phyloP scores from a whole-genome alignment of 2,113 vertebrate genomes.

The Brachypteracias leptosomus region DNA sequence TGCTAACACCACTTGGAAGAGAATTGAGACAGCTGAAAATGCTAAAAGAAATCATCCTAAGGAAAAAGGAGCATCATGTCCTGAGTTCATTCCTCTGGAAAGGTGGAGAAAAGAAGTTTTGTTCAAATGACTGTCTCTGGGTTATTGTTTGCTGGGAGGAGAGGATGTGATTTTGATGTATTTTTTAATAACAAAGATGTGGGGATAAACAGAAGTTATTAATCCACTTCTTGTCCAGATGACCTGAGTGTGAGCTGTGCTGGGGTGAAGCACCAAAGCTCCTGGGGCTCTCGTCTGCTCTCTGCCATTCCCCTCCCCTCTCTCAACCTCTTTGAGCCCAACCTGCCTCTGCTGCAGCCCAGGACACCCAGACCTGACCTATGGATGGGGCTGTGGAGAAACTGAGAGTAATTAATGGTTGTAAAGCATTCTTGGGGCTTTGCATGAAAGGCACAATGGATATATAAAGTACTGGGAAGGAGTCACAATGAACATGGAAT shows the following conservation, averaged over 20 bases:
- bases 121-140: neutral
- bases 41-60: neutral
- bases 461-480: neutral
- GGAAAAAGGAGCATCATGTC: neutral
- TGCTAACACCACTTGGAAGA: neutral
- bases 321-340: neutral
- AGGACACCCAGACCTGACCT: neutral
- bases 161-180: neutral
- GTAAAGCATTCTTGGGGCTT: neutral
- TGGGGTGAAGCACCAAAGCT: neutral
- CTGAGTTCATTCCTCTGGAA: neutral
- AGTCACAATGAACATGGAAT: too few species aligned
- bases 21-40: neutral
- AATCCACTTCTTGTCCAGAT: neutral
- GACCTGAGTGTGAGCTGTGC: neutral
- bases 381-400: neutral
- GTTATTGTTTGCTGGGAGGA: neutral
- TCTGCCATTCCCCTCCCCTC: neutral
- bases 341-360: neutral
- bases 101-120: neutral
- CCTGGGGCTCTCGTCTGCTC: neutral
- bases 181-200: constrained; percentile 31
- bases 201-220: constrained; percentile 24
- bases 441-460: neutral
- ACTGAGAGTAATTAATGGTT: neutral